Base-by-base conservation (phyloP, 2,888 invertebrate species). In the Herminia tarsipennalis region DNA sequence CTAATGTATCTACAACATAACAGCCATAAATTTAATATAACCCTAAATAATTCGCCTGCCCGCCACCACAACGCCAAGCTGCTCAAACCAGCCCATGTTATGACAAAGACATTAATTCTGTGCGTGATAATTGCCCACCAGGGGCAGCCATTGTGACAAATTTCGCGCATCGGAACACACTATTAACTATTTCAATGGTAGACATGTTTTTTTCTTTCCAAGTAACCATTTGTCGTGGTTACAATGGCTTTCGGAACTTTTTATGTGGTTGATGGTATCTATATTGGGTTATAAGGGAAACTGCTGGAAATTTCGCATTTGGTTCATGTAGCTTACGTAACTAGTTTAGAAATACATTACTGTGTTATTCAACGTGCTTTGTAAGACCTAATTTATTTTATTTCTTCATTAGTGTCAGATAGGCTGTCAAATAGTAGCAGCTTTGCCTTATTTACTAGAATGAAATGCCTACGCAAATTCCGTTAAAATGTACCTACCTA, bases 51-150 rank as follows among this genome's bases (percentile, higher is more conserved):
- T 33, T 16, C 16, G 32, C 36, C 32, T 29, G 10, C 46, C 40
- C 38, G 28, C 27, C n/a, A 12, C 35, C 30, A 46, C 40, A 46
- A 25, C 34, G 21, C 21, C 20, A 42, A 34, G 33, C 18, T 39
- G 39, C 29, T 5, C 30, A 38, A 38, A 41, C 51, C 51, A 21
- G 30, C 20, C 41, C 14, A 62, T 82, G 66, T 86, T 85, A 51
- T 84, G 81, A 88, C 87, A 88, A 88, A 83, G 81, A 83, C 81
- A 63, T 75, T 81, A 86, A 86, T 83, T 82, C 77, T 70, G 63
- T 81, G 86, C 86, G 88, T 83, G 87, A 87, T 88, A 86, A 88
- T 88, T 86, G 84, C 77, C 73, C 71, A 67, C 63, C 63, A 43
- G 78, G 76, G 73, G 66, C 58, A 40, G 48, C 78, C 64, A 73